Percentiles rank a stretch among this genome's conserved stretches.
phyloP scores from a whole-genome alignment of 2,113 vertebrate genomes.

The Festucalex cinctus region DNA sequence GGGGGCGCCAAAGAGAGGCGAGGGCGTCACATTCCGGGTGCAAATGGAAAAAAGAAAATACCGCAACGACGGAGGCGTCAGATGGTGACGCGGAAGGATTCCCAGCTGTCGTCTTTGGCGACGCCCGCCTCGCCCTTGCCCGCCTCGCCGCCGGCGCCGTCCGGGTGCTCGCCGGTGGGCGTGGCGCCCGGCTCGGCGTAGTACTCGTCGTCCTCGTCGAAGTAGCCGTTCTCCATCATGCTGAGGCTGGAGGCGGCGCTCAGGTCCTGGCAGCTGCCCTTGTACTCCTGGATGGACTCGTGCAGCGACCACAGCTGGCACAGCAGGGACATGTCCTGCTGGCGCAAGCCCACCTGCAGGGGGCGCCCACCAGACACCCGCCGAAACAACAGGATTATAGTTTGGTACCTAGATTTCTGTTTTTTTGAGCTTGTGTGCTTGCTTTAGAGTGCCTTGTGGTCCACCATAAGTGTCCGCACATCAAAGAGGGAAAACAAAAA shows the following conservation, averaged over 20 bases:
- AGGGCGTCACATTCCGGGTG: slow-evolving; percentile 12
- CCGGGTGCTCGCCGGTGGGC: slow-evolving; percentile 69
- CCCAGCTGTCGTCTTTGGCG: slow-evolving; percentile 77
- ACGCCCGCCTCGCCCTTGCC: slow-evolving; percentile 54
- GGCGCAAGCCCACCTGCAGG: slow-evolving; percentile 88
- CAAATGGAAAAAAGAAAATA: neutral
- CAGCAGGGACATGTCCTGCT: slow-evolving; percentile 97
- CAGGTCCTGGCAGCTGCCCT: slow-evolving; percentile 90
- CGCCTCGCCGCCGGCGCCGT: slow-evolving; percentile 29
- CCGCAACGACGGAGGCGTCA: slow-evolving; percentile 48
- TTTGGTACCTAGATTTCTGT: too few relatives aligned
- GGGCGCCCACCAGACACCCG: neutral
- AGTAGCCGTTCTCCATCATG: slow-evolving; percentile 90
- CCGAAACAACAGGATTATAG: neutral
- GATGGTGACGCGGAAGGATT: slow-evolving; percentile 75
- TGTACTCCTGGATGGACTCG: slow-evolving; percentile 98
- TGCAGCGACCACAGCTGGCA: slow-evolving; percentile 97
- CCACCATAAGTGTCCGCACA: too few relatives aligned
- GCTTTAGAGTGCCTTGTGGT: too few relatives aligned
- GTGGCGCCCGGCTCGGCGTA: slow-evolving; percentile 76
- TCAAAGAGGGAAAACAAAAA: too few relatives aligned
- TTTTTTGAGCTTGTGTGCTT: too few relatives aligned
- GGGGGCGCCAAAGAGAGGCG: slow-evolving; percentile 27
- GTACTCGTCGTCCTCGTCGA: slow-evolving; percentile 92
- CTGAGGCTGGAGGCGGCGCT: slow-evolving; percentile 81